Base-by-base conservation (phyloP, 2,888 invertebrate species). In the Pilophorus perplexus region DNA sequence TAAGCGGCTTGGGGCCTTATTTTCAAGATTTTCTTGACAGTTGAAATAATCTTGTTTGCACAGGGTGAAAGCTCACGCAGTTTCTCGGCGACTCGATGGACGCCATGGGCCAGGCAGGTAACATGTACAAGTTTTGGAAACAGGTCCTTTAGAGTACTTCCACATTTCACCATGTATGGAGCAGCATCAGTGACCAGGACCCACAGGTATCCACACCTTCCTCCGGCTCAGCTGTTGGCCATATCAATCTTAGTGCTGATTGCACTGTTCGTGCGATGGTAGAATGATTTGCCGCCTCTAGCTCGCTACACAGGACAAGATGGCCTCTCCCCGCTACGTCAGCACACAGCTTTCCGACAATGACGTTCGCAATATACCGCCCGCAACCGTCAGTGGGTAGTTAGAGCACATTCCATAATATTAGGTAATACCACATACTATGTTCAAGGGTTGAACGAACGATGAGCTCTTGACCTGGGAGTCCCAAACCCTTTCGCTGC, bases 1-100 rank as follows among this genome's bases (percentile, higher is more conserved):
- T 20, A 60, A 33, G 12, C 65, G 46, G 22, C 48, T 22, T 42
- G 67, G 67, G 18, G 64, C 64, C 38, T 67, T 62, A 8, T 25
- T n/a, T n/a, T n/a, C 18, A 62, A 62, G 20, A 62, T 27, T n/a
- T n/a, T n/a, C n/a, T n/a, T n/a, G n/a, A n/a, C n/a, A n/a, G n/a
- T n/a, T n/a, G n/a, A 62, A 5, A 62, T n/a, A n/a, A 22, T 48
- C 22, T 46, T n/a, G n/a, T n/a, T n/a, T n/a, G n/a, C n/a, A n/a
- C n/a, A n/a, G n/a, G n/a, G n/a, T n/a, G n/a, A n/a, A n/a, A n/a
- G n/a, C n/a, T n/a, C n/a, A n/a, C n/a, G n/a, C n/a, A n/a, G n/a
- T n/a, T n/a, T n/a, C n/a, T n/a, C n/a, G n/a, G n/a, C n/a, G n/a
- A n/a, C n/a, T n/a, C n/a, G n/a, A n/a, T n/a, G n/a, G n/a, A n/a